These are phyloP conservation scores for Platysternon megacephalum DNA, from an alignment of 2,113 vertebrate species.

Conservation along the genomic window DNA sequence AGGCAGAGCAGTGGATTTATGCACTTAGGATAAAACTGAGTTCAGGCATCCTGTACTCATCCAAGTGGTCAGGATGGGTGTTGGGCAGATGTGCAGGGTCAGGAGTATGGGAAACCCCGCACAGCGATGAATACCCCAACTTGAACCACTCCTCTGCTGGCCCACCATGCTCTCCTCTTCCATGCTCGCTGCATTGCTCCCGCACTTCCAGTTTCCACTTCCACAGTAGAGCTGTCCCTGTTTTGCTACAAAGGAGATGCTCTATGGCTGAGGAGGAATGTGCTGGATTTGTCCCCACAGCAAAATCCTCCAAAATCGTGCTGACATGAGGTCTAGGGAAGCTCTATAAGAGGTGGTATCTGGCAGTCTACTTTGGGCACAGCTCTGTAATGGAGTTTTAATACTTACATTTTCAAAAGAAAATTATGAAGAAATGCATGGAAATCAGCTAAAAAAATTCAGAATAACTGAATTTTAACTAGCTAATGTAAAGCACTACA, in stretches of 20 bases:
- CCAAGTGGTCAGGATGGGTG: fast-evolving
- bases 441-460: neutral
- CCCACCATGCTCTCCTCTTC: fast-evolving
- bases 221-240: neutral
- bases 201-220: fast-evolving
- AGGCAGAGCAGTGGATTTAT: neutral
- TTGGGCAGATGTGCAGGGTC: neutral
- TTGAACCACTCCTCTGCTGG: neutral
- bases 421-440: neutral
- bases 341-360: neutral
- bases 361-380: fast-evolving
- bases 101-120: neutral
- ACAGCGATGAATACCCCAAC: fast-evolving
- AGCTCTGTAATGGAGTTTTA: fast-evolving
- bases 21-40: neutral
- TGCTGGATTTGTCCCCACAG: neutral
- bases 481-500: neutral
- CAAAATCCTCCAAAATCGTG: fast-evolving
- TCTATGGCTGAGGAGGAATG: fast-evolving
- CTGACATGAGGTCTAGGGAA: fast-evolving
- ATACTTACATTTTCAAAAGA: neutral
- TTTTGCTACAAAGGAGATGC: neutral
- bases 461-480: neutral
- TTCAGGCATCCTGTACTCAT: fast-evolving
- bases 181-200: fast-evolving